These are phyloP conservation scores for Phalacrocorax aristotelis DNA, from an alignment of 2,113 vertebrate species.

Conservation along the genomic window DNA sequence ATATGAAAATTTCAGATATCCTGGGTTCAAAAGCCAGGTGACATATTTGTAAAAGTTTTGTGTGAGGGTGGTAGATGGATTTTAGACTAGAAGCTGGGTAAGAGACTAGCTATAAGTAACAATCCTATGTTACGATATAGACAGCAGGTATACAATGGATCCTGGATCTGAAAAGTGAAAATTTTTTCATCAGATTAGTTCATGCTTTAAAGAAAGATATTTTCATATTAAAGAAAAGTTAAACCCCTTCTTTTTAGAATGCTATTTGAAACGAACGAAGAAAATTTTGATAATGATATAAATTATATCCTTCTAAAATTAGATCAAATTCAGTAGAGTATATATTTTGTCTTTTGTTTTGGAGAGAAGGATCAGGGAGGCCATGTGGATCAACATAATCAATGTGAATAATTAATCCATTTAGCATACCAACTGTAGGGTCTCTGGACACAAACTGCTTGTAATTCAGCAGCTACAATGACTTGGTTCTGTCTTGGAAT, in stretches of 20 bases:
- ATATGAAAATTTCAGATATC: neutral
- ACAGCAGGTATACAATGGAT: neutral
- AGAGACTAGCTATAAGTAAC: neutral
- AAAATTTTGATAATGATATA: neutral
- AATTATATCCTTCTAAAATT: neutral
- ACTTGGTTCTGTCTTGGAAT: neutral
- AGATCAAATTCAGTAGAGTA: neutral
- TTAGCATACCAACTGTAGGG: neutral
- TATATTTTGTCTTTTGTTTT: neutral
- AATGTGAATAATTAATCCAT: constrained; percentile 18
- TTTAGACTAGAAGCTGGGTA: neutral
- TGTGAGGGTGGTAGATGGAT: neutral
- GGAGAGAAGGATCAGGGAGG: neutral
- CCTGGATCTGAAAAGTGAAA: neutral
- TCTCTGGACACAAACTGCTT: neutral
- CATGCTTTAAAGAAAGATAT: neutral
- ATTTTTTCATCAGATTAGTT: neutral
- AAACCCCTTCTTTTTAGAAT: neutral
- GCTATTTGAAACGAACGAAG: neutral
- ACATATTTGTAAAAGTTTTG: neutral
- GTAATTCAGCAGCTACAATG: neutral
- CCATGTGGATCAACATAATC: neutral
- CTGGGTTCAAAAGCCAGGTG: neutral
- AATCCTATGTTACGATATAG: neutral
- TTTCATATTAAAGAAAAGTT: neutral